Conservation (phyloP, 2,888 invertebrate species). For the Drosophila acutilabella region DNA sequence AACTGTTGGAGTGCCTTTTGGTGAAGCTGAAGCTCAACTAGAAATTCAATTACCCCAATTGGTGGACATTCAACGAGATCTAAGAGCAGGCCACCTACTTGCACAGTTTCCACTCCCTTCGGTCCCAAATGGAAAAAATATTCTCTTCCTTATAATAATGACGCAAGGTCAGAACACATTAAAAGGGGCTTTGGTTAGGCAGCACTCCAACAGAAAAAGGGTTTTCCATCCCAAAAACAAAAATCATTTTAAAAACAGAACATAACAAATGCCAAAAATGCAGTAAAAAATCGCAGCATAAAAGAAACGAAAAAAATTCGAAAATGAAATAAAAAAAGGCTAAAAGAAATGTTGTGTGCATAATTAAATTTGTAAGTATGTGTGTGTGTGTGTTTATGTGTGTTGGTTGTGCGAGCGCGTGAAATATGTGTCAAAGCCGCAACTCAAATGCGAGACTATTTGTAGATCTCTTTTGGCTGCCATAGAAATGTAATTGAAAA, state of each 20-base stretch:
- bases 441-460: slow-evolving; percentile 63
- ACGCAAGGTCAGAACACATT: slow-evolving; percentile 58
- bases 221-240: slow-evolving; percentile 9
- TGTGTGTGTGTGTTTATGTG: slow-evolving; percentile 7
- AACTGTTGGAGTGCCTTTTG: slow-evolving; percentile 14
- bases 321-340: slow-evolving; percentile 25
- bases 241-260: slow-evolving; percentile 54
- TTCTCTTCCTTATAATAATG: slow-evolving; percentile 31
- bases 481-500: slow-evolving; percentile 65
- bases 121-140: slow-evolving; percentile 33
- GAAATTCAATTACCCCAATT: slow-evolving; percentile 79
- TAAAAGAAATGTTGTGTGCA: slow-evolving; percentile 60
- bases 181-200: slow-evolving; percentile 54
- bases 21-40: slow-evolving; percentile 52
- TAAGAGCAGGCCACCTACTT: slow-evolving; percentile 29
- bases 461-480: slow-evolving; percentile 47
- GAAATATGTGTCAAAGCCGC: slow-evolving; percentile 37
- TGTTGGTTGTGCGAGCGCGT: slow-evolving; percentile 24
- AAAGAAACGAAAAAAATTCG: slow-evolving; percentile 32
- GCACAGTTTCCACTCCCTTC: slow-evolving; percentile 11
- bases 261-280: slow-evolving; percentile 56
- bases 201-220: slow-evolving; percentile 46
- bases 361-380: slow-evolving; percentile 65
- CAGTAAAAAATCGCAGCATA: slow-evolving; percentile 65
- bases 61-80: slow-evolving; percentile 38